Conservation (phyloP, 2,113 vertebrate species). For the Nannospalax galili region DNA sequence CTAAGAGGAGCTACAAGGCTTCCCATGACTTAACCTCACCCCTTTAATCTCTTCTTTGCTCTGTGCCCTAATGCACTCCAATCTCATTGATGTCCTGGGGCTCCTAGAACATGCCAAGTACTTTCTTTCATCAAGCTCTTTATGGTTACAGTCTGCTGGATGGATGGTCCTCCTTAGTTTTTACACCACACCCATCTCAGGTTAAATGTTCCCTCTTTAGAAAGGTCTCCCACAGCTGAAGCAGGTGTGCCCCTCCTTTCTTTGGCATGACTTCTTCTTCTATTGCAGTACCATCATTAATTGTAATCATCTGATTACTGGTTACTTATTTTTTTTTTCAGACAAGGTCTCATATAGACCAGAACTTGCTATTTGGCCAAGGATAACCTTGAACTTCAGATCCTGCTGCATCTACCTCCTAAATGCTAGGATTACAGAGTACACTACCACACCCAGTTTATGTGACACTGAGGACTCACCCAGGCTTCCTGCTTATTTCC, state of each 20-base stretch:
- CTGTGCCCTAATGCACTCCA: neutral
- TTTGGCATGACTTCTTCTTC: neutral
- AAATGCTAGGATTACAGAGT: neutral
- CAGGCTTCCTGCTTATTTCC: no score
- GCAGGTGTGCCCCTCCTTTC: neutral
- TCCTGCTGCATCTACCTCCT: neutral
- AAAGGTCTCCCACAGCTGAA: neutral
- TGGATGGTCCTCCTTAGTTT: neutral
- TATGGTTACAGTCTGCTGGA: neutral
- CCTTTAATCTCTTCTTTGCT: neutral
- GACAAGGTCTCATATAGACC: no score
- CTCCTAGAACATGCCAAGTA: neutral
- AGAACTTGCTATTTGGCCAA: neutral
- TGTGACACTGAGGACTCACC: no score
- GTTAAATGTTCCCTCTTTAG: neutral
- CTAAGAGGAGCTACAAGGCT: neutral
- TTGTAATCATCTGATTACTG: neutral
- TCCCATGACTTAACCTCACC: neutral
- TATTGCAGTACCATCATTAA: neutral
- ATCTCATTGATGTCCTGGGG: neutral
- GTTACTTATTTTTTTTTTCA: neutral
- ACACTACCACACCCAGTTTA: neutral
- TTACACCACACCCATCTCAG: neutral
- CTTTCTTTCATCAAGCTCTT: neutral
- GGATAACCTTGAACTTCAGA: neutral